Evolutionary conservation across 2,113 vertebrate genomes (phyloP).

Genomic region (Antigone vipio): DNA sequence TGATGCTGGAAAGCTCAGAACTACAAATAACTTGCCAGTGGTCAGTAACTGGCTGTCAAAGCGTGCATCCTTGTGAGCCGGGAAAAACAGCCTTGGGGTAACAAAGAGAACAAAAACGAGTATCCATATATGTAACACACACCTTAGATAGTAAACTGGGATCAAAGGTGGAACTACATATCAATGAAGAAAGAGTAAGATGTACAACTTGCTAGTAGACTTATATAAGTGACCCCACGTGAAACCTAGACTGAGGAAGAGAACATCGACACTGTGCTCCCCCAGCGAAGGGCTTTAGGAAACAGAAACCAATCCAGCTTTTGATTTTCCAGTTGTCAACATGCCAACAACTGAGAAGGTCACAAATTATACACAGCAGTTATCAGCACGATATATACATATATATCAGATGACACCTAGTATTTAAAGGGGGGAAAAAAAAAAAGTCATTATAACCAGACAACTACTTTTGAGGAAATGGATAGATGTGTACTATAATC

Average conservation of each 20-base stretch:
- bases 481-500: background rate
- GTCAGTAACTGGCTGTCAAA: background rate
- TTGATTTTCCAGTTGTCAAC: background rate
- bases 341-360: background rate
- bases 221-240: background rate
- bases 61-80: background rate
- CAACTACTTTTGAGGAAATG: background rate
- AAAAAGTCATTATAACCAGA: background rate
- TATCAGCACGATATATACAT: background rate
- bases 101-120: background rate
- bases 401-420: background rate
- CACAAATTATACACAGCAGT: background rate
- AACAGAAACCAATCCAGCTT: background rate
- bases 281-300: background rate
- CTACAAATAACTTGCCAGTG: background rate
- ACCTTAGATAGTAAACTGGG: background rate
- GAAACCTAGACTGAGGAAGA: background rate
- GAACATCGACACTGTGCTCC: background rate
- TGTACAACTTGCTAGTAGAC: background rate
- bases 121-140: background rate
- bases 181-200: background rate
- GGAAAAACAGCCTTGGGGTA: background rate
- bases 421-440: background rate
- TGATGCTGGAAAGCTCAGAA: background rate
- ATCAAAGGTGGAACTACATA: background rate